Evolutionary conservation across 1,140 invertebrate genomes (phyloP), one percentile per base, ranked within the genome.

Genomic region (Popillia japonica): DNA sequence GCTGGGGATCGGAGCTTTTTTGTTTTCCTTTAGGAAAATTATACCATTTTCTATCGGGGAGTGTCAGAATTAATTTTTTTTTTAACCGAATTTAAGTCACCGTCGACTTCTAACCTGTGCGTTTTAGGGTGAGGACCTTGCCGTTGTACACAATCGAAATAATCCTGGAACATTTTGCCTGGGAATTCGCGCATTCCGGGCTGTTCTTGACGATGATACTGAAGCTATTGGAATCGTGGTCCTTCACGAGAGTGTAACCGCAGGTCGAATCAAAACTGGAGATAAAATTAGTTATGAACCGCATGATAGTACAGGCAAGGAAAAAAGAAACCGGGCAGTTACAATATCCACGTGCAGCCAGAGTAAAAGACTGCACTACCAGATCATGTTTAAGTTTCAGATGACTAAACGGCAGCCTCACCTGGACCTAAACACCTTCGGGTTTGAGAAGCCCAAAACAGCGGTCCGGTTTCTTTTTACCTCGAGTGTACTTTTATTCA

Each of bases 131-230:
- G 81, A 93, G 95, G 48, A 91, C 87, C 80, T 93, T 92, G 3
- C 92, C 91, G 80, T 94, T 90, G 55, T 94, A 82, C 76, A 90
- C 94, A 9, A 96, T 86, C 55, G 90, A 90, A 0, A 95, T 84
- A 9, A 90, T 87, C 40, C 87, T 89, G 0, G 89, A 88, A 79
- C 92, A 93, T 34, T 87, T 83, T 7, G 84, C 83, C 1, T 78
- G 87, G 88, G 7, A 78, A 59, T 22, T 61, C 20, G 55, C 72
- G 79, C 88, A 89, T 7, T 81, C 80, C 14, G 88, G 87, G 72
- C 89, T 89, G 23, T 92, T 91, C 75, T 89, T 86, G 0, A 91
- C 86, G 0, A 89, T 88, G 0, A 96, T 87, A 6, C 90, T 93
- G 80, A 93, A 94, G 1, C 91, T 90, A 68, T 90, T 91, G 72